Evolutionary conservation across 2,113 vertebrate species (phyloP), one percentile per base, ranked within the genome.

Genomic region (Natator depressus): DNA sequence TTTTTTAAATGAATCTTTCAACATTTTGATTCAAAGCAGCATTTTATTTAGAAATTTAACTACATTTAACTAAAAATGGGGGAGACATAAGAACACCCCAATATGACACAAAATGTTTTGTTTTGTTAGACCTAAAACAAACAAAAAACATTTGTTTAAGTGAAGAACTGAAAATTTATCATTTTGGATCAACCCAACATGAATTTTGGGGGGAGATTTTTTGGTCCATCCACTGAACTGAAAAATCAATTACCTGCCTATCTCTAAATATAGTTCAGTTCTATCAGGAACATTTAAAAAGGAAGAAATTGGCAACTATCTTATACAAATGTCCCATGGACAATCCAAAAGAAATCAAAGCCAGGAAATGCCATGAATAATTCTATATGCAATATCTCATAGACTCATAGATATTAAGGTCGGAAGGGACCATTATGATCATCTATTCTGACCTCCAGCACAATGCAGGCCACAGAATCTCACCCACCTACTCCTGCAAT

Each of bases 281-380:
- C 80, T 93, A 62, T 75, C 65, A 82, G 85, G 89, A 93, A 93
- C 89, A 89, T 91, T 96, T 92, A 90, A 97, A 82, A 9, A 92
- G 53, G 80, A 93, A 88, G 38, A 90, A 96, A 90, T 86, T 82
- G 51, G 59, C 55, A 95, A 82, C 29, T 76, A 59, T 19, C 49
- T 29, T 82, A 92, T 84, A 35, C 75, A 78, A 88, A 91, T 88
- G 72, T 75, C 25, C 59, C 22, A 80, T 79, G 83, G 88, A 96
- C 29, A 94, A 17, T 55, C 50, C 84, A 76, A 54, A 93, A 96
- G 69, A 65, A 96, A 79, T 50, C 59, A 79, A 93, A 95, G 87
- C 38, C 82, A 90, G 89, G 17, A 93, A 94, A 85, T 69, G 49
- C 35, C 89, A 17, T 20, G 46, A 84, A 65, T 59, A 81, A 0